Conservation (phyloP, 2,113 vertebrate genomes). For the Pelobates fuscus region DNA sequence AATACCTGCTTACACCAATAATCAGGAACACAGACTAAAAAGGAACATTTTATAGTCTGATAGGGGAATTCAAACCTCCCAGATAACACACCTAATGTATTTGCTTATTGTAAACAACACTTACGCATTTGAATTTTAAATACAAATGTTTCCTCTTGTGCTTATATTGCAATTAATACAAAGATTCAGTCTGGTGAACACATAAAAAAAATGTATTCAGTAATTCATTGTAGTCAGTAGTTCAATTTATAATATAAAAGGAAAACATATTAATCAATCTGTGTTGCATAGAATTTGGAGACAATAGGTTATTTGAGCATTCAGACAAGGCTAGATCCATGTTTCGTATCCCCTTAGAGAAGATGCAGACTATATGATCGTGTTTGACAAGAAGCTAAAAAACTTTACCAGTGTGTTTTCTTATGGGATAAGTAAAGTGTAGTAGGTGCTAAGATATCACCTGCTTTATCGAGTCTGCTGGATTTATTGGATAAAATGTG, state of each 20-base stretch:
- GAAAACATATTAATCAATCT: conserved; percentile 28
- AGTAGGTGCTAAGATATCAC: no score
- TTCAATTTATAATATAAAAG: conserved; percentile 36
- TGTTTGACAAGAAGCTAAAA: not conserved
- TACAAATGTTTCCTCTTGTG: conserved; percentile 24
- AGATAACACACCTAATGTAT: conserved; percentile 32
- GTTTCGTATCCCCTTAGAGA: not conserved
- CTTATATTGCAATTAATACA: conserved; percentile 30
- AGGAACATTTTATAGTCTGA: conserved; percentile 8
- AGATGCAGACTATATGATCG: not conserved
- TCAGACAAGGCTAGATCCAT: not conserved
- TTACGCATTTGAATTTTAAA: conserved; percentile 26
- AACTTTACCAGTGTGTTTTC: not conserved
- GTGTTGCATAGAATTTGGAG: not conserved
- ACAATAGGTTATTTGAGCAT: conserved; percentile 5
- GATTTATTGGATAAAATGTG: no score
- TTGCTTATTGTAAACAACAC: conserved; percentile 26
- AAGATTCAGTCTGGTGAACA: conserved; percentile 17
- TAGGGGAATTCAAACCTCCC: conserved; percentile 25
- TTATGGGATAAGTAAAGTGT: not conserved
- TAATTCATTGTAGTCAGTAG: conserved; percentile 26
- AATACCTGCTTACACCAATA: not conserved
- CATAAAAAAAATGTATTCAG: conserved; percentile 1
- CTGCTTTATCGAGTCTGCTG: no score
- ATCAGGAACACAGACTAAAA: conserved; percentile 3